Percentiles rank a stretch among this genome's conserved stretches.
Conservation (phyloP, 2,113 vertebrate genomes). For the Struthio camelus region DNA sequence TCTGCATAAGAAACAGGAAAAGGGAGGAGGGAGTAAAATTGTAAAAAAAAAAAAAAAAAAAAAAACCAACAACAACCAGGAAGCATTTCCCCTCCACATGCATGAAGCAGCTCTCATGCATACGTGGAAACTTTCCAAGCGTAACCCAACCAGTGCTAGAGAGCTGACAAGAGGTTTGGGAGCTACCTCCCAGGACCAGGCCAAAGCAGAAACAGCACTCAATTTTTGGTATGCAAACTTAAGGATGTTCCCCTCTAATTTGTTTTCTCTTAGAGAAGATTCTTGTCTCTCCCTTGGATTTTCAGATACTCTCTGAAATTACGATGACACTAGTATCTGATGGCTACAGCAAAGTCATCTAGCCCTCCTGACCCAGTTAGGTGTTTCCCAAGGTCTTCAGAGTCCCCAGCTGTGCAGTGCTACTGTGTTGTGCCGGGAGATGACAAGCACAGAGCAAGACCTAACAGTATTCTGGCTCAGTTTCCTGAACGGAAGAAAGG, state of each 20-base stretch:
- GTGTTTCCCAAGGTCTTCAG: not conserved
- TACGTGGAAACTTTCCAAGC: not conserved
- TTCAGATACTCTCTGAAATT: not conserved
- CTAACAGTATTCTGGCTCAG: accelerated
- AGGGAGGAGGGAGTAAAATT: not conserved
- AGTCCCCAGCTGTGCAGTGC: not conserved
- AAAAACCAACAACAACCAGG: not conserved
- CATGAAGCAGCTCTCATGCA: not conserved
- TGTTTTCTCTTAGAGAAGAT: not conserved
- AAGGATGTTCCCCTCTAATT: not conserved
- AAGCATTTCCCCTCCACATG: not conserved
- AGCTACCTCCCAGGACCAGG: not conserved
- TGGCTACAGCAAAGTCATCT: not conserved
- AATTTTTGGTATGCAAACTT: not conserved
- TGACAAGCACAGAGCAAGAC: not conserved
- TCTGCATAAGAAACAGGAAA: not conserved
- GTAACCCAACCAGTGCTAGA: not conserved
- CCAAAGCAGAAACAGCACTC: not conserved
- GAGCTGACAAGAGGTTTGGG: not conserved
- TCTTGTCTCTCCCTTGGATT: not conserved
- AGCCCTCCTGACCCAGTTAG: not conserved
- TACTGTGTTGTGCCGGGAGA: not conserved
- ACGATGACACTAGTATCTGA: not conserved
- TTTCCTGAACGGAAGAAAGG: not conserved
- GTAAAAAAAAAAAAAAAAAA: not conserved